A percentile compares a stretch with the other conserved stretches of the same genome.
phyloP scores from a whole-genome alignment of 2,113 vertebrate species.

The Muntiacus reevesi region DNA sequence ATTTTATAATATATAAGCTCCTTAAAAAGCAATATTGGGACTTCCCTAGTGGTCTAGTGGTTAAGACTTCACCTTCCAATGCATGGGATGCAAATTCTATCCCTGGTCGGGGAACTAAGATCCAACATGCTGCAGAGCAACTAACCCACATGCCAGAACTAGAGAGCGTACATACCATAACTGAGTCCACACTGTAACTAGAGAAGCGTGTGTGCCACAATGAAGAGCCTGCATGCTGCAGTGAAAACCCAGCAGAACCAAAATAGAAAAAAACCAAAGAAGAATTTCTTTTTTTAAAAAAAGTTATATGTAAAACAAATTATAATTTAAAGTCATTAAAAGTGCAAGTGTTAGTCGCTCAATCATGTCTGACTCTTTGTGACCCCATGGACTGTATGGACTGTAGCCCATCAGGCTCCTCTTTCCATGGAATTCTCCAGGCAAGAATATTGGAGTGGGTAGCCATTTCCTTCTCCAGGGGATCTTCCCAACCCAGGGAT shows the following conservation, averaged over 20 bases:
- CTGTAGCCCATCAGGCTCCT: background rate
- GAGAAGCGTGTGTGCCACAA: background rate
- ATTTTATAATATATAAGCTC: background rate
- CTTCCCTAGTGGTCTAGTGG: background rate
- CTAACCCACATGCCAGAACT: background rate
- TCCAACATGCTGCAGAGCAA: background rate
- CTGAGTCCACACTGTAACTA: background rate
- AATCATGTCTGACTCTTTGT: background rate
- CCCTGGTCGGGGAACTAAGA: background rate
- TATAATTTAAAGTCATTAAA: background rate
- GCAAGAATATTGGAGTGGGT: background rate
- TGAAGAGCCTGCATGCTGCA: background rate
- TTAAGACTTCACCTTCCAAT: background rate
- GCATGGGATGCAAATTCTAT: background rate
- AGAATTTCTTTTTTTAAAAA: background rate
- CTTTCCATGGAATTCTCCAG: background rate
- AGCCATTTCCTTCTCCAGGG: background rate
- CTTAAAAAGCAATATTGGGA: background rate
- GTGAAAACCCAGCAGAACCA: background rate
- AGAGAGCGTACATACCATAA: background rate
- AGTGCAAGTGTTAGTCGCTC: background rate
- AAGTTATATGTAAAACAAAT: constrained; percentile 3
- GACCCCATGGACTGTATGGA: background rate
- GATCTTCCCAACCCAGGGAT: background rate
- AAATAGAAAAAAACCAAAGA: background rate